Evolutionary conservation across 2,888 invertebrate genomes (phyloP), one percentile per base, ranked within the genome.

Genomic region (Geophilus truncorum): DNA sequence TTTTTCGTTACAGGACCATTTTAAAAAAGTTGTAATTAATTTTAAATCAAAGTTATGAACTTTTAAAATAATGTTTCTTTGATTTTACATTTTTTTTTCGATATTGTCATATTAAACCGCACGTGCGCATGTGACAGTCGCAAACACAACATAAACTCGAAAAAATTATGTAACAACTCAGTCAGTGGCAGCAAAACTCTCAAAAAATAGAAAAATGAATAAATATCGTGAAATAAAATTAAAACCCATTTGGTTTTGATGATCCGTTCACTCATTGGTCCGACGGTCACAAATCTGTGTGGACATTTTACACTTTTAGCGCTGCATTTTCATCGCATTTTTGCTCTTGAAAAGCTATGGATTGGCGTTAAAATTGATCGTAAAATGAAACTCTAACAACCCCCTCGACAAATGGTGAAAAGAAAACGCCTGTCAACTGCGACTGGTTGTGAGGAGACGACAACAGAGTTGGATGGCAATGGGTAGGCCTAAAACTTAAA

Each of bases 321-420:
- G 23, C 70, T 70, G 28, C 70, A 70, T 70, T 25, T 70, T 25
- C 70, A 10, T 12, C 28, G 25, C 25, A 12, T 70, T 70, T 70
- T 70, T 10, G 28, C 28, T 25, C 70, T n/a, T 70, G 28, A 70
- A 70, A 70, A 70, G 25, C 15, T 0, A 70, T 70, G 70, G 70
- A 70, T 45, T 12, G 70, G 70, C 70, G 23, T 28, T 10, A 70
- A 70, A 70, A 70, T 70, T 70, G 70, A 51, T 70, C 70, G 23
- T 70, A 70, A 70, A 70, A 70, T 70, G 70, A 70, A 28, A 70
- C 70, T 70, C 28, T 70, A 70, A 70, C 70, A 70, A 23, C 70
- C 28, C 25, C 28, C 28, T 25, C n/a, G 70, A 70, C 79, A 79
- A 81, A 81, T 81, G 81, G 81, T 81, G 81, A 81, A 81, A 32